Percentiles rank a stretch among this genome's conserved stretches.
These are phyloP conservation scores for Antitype chi DNA, from an alignment of 2,888 invertebrate species.

Conservation along the genomic window DNA sequence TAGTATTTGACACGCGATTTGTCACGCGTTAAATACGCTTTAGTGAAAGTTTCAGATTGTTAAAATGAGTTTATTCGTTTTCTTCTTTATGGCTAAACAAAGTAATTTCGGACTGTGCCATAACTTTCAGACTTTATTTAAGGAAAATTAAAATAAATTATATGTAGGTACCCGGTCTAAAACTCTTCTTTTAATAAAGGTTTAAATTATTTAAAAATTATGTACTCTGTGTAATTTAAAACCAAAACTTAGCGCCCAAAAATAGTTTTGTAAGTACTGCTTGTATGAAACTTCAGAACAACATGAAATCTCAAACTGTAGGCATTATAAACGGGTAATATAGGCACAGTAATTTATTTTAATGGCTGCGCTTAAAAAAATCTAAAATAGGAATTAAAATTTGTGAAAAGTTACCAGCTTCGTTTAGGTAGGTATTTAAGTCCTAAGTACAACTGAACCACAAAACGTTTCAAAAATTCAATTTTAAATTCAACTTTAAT, in stretches of 20 bases:
- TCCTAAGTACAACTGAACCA: neutral
- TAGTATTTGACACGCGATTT: constrained; percentile 63
- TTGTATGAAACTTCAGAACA: constrained; percentile 8
- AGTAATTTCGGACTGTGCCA: neutral
- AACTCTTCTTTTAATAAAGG: neutral
- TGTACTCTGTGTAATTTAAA: too few species aligned
- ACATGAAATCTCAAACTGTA: neutral
- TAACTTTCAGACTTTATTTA: neutral
- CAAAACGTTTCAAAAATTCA: too few species aligned
- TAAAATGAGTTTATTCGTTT: neutral
- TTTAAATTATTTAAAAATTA: neutral
- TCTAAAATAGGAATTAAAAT: neutral
- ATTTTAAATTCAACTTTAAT: neutral
- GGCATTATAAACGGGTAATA: neutral
- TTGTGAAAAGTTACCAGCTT: too few species aligned
- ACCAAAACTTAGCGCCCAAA: neutral
- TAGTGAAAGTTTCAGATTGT: constrained; percentile 5
- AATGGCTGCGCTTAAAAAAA: neutral
- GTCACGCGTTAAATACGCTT: constrained; percentile 51
- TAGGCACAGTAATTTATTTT: neutral
- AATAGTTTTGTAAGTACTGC: neutral
- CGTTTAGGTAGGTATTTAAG: neutral
- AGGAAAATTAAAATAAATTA: neutral
- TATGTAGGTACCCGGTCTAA: neutral
- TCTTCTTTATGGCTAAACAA: constrained; percentile 6